Conservation (phyloP, 2,888 invertebrate species). For the Orgyia antiqua region DNA sequence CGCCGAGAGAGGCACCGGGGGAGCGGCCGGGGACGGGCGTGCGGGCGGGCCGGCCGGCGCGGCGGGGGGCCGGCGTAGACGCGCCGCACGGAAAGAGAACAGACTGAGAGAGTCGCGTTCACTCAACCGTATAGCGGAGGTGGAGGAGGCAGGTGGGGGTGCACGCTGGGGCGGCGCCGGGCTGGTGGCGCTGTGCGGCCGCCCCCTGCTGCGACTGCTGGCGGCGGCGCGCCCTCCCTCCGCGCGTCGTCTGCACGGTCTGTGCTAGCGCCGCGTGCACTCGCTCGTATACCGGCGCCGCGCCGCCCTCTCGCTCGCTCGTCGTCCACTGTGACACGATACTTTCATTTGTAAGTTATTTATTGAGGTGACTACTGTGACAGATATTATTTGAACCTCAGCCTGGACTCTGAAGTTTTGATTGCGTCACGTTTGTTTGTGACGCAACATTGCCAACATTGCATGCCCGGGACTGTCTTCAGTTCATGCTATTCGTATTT, state of each 20-base stretch:
- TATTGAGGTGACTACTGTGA: conserved; percentile 13
- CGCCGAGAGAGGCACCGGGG: conserved; percentile 33
- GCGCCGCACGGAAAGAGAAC: conserved; percentile 65
- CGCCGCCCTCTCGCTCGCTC: no score
- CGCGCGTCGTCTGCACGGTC: conserved; percentile 57
- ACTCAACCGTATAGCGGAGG: conserved; percentile 90
- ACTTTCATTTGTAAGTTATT: conserved; percentile 7
- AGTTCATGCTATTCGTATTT: conserved; percentile 20
- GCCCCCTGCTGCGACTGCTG: conserved; percentile 63
- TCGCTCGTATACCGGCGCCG: no score
- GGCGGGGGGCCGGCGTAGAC: conserved; percentile 45
- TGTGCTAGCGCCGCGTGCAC: conserved; percentile 44
- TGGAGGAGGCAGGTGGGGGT: conserved; percentile 81
- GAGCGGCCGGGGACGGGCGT: conserved; percentile 36
- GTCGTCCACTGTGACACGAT: background rate
- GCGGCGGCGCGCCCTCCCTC: conserved; percentile 72
- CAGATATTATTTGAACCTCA: no score
- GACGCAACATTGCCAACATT: no score
- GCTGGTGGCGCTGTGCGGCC: conserved; percentile 65
- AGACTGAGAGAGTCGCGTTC: conserved; percentile 89
- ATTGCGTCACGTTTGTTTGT: no score
- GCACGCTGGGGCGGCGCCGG: conserved; percentile 64
- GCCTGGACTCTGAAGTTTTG: no score
- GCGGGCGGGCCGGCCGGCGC: conserved; percentile 24
- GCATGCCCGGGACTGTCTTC: conserved; percentile 12